Conservation (phyloP, 2,888 invertebrate species). For the Metallyticus violacea region DNA sequence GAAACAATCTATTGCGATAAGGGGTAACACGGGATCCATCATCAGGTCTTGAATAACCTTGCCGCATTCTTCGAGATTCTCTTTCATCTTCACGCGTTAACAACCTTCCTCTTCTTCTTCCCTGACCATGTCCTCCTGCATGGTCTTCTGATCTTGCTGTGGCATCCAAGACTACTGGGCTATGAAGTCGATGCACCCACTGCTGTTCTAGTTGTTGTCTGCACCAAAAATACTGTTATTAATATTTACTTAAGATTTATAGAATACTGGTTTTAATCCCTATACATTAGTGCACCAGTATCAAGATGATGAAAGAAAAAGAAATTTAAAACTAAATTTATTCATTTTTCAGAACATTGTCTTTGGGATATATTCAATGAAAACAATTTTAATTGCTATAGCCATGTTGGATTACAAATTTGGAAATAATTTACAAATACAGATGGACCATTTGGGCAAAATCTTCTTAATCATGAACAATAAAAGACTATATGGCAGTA, state of each 20-base stretch:
- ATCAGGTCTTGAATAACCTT: background rate
- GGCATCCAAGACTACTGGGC: constrained; percentile 25
- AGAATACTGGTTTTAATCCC: background rate
- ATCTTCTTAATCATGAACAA: no score
- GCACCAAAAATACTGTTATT: background rate
- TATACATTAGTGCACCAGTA: no score
- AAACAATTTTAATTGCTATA: no score
- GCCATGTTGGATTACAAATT: no score
- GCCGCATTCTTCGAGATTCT: background rate
- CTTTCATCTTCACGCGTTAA: background rate
- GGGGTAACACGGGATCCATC: background rate
- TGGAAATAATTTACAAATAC: no score
- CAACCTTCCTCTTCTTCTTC: background rate
- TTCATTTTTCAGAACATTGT: no score
- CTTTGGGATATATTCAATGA: no score
- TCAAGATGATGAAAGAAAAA: no score
- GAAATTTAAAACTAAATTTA: no score
- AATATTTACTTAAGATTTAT: background rate
- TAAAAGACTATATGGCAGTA: no score
- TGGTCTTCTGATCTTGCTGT: background rate
- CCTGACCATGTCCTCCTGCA: background rate
- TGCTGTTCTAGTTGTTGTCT: constrained; percentile 41
- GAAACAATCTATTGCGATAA: background rate
- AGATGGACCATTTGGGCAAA: no score
- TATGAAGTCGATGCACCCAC: constrained; percentile 32